Conservation (phyloP, 2,888 invertebrate genomes). For the Diarsia brunnea region DNA sequence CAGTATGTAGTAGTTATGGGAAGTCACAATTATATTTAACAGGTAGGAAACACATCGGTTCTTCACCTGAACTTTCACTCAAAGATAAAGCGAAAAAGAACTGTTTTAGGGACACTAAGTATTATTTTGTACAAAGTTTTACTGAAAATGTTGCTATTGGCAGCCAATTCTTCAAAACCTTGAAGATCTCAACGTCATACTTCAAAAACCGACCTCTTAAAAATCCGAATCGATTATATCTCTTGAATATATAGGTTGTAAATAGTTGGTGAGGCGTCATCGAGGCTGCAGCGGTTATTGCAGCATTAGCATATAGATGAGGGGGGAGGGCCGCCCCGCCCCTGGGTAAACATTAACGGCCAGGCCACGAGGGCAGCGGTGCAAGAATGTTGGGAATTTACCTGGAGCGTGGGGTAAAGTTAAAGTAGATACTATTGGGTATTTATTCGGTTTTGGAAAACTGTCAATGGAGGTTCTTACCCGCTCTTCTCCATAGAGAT, state of each 20-base stretch:
- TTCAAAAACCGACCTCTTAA: conserved; percentile 11
- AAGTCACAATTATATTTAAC: not conserved
- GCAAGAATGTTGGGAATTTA: not conserved
- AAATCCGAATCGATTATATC: conserved; percentile 54
- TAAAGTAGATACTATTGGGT: not conserved
- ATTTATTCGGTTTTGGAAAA: not conserved
- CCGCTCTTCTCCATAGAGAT: too few relatives aligned
- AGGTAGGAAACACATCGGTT: not conserved
- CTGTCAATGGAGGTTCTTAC: too few relatives aligned
- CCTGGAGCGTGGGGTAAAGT: not conserved
- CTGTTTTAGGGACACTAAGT: too few relatives aligned
- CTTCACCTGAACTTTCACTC: not conserved
- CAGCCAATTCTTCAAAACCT: not conserved
- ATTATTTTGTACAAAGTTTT: too few relatives aligned
- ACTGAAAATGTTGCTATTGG: too few relatives aligned
- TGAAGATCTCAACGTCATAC: not conserved
- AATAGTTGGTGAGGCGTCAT: conserved; percentile 65
- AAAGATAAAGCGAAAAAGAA: not conserved
- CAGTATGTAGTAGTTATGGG: not conserved
- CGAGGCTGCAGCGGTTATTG: conserved; percentile 63
- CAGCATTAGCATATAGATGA: conserved; percentile 70
- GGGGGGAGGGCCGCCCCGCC: conserved; percentile 60
- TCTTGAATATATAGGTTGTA: conserved; percentile 51
- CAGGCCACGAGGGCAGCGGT: conserved; percentile 46
- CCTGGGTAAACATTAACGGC: conserved; percentile 64